Evolutionary conservation across 2,113 vertebrate species (phyloP).

Genomic region (Syrmaticus mikado): DNA sequence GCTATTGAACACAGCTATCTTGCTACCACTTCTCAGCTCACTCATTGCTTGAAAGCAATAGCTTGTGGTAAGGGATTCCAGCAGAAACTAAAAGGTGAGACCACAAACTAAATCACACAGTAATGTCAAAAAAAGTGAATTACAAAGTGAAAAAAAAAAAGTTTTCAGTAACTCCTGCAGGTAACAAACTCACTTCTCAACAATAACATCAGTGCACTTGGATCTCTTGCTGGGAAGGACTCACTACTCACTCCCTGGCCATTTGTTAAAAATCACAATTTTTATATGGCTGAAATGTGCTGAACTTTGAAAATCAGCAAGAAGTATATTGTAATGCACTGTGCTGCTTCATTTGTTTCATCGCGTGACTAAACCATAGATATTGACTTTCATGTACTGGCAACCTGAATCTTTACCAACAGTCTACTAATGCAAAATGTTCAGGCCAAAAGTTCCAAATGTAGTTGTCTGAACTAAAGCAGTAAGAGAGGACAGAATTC

Average conservation of each 20-base stretch:
- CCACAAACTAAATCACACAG: not conserved
- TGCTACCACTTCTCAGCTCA: not conserved
- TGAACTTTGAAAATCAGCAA: not conserved
- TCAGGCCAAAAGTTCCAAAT: not conserved
- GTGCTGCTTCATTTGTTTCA: not conserved
- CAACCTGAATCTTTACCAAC: not conserved
- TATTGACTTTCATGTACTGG: not conserved
- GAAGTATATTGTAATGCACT: accelerated
- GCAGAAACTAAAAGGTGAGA: not conserved
- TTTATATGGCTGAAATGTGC: not conserved
- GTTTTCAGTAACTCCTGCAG: not conserved
- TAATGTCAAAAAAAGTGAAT: not conserved
- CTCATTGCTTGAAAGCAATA: not conserved
- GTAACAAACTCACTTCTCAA: not conserved
- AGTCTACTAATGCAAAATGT: not conserved
- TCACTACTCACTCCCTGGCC: not conserved
- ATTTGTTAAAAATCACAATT: not conserved
- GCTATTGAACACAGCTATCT: not conserved
- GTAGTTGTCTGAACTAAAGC: not conserved
- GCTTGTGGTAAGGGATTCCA: not conserved
- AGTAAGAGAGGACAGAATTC: not conserved
- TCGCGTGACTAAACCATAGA: not conserved
- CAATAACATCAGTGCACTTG: not conserved
- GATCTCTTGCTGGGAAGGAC: not conserved
- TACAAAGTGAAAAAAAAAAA: not conserved